Evolutionary conservation across 2,113 vertebrate species (phyloP).

Genomic region (Lycaon pictus): DNA sequence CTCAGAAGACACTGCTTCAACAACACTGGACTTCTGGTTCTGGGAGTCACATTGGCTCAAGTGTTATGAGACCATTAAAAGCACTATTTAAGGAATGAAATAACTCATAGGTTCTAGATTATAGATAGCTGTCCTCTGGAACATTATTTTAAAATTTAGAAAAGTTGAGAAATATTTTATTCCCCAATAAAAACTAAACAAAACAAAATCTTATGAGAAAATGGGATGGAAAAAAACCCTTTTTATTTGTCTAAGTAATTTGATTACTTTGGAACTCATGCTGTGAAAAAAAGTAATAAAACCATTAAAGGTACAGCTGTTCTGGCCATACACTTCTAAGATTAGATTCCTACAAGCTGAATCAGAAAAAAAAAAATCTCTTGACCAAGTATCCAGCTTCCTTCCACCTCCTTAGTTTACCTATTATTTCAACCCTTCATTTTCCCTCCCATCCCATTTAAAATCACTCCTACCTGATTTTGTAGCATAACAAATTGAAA

Average conservation of each 20-base stretch:
- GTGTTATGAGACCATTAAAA: conserved; percentile 31
- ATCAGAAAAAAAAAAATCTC: neutral
- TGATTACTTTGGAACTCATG: conserved; percentile 77
- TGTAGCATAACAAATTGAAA: neutral
- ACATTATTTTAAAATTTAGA: conserved; percentile 69
- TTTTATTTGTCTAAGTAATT: conserved; percentile 80
- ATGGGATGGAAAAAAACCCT: conserved; percentile 70
- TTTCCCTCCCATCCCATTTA: neutral
- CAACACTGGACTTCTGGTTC: neutral
- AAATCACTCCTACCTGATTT: conserved; percentile 3
- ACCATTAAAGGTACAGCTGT: conserved; percentile 80
- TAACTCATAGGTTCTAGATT: conserved; percentile 59
- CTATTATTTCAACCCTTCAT: neutral
- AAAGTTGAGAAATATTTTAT: conserved; percentile 71
- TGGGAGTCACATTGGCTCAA: neutral
- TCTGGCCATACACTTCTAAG: conserved; percentile 54
- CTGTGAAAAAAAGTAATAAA: conserved; percentile 75
- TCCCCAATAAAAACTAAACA: conserved; percentile 67
- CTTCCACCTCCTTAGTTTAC: neutral
- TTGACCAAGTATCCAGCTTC: neutral
- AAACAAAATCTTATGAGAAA: conserved; percentile 71
- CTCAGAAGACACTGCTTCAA: neutral
- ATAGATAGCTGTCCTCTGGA: conserved; percentile 61
- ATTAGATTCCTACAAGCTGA: neutral
- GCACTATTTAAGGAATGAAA: conserved; percentile 39